Evolutionary conservation across 2,888 invertebrate genomes (phyloP).

Genomic region (Apotomis turbidana): DNA sequence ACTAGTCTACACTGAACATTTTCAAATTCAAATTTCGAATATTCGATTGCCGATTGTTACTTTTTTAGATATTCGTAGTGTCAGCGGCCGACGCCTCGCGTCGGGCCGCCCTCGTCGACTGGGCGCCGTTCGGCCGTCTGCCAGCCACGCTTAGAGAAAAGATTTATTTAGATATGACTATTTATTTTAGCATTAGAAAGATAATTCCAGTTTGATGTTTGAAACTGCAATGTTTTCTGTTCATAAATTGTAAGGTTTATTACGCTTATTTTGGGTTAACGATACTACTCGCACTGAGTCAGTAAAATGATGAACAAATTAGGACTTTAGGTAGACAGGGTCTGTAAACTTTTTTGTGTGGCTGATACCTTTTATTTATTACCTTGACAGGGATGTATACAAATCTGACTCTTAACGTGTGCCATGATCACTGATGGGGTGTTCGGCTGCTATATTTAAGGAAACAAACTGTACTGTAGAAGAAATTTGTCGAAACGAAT

Average conservation of each 20-base stretch:
- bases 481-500: no score
- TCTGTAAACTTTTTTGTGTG: neutral
- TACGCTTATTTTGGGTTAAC: constrained; percentile 10
- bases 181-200: constrained; percentile 40
- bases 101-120: constrained; percentile 73
- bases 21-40: constrained; percentile 51
- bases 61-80: constrained; percentile 41
- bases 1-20: constrained; percentile 41
- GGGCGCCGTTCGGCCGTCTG: constrained; percentile 74
- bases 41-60: constrained; percentile 55
- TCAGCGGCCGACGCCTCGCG: constrained; percentile 64
- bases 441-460: no score
- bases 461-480: no score
- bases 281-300: constrained; percentile 3
- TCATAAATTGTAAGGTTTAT: constrained; percentile 29
- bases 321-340: neutral
- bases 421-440: no score
- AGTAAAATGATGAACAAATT: neutral
- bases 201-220: constrained; percentile 38
- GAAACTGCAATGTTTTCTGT: constrained; percentile 32
- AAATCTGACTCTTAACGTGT: neutral
- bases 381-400: neutral
- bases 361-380: neutral
- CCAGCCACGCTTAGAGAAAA: constrained; percentile 77
- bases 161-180: constrained; percentile 76